These are phyloP conservation scores for Drosophila cracens DNA, from an alignment of 2,888 invertebrate genomes.

Conservation along the genomic window DNA sequence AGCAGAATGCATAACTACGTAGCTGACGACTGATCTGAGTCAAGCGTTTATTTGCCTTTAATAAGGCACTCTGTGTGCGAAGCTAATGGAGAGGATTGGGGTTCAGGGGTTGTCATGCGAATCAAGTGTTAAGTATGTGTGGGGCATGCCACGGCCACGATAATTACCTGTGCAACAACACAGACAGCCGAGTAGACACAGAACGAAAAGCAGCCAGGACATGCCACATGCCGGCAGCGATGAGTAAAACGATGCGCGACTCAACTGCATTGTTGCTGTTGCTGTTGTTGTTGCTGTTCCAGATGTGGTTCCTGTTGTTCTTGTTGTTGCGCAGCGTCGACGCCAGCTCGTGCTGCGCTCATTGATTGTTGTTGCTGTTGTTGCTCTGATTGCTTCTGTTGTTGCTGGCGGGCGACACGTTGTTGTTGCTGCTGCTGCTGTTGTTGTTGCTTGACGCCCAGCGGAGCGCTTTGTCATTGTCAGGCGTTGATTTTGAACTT, in stretches of 20 bases:
- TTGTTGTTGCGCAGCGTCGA: constrained; percentile 26
- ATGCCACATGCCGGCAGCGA: constrained; percentile 61
- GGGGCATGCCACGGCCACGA: constrained; percentile 18
- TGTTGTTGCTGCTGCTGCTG: constrained; percentile 26
- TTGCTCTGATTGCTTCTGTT: constrained; percentile 9
- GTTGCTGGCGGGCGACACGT: constrained; percentile 25
- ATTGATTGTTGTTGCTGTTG: constrained; percentile 45
- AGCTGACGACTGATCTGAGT: constrained; percentile 14
- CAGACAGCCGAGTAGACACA: constrained; percentile 68
- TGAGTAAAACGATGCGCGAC: constrained; percentile 44
- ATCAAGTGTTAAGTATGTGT: constrained; percentile 35
- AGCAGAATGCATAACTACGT: not conserved
- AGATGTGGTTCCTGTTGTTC: constrained; percentile 6
- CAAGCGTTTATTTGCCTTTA: constrained; percentile 7
- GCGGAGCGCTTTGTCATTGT: constrained; percentile 70
- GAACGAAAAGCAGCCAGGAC: constrained; percentile 65
- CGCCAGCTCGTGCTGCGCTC: constrained; percentile 52
- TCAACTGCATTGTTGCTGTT: constrained; percentile 43
- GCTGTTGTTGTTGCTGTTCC: constrained; percentile 26
- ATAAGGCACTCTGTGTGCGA: not conserved
- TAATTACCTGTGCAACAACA: constrained; percentile 75
- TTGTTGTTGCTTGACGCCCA: constrained; percentile 51
- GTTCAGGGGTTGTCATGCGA: constrained; percentile 16
- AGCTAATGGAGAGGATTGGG: not conserved
- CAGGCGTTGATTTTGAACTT: constrained; percentile 79